A percentile compares a stretch with the other conserved stretches of the same genome.
Evolutionary conservation across 1,140 invertebrate genomes (phyloP).

Genomic region (Rhyzopertha dominica): DNA sequence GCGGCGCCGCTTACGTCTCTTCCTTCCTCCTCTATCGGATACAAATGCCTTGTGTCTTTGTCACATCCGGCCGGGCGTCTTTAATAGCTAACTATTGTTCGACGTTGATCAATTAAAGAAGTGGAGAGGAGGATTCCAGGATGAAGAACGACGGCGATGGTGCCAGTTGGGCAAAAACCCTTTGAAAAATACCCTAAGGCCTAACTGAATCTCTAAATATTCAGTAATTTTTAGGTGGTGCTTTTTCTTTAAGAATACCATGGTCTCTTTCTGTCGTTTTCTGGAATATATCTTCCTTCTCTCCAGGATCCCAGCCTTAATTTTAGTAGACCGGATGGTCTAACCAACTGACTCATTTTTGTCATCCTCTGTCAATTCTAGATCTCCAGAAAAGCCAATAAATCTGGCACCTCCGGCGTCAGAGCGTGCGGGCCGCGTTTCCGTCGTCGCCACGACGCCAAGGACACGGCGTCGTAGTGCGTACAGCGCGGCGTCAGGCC

Average conservation of each 20-base stretch:
- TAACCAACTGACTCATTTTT: neutral
- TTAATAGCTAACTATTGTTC: conserved; percentile 17
- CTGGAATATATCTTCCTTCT: no score
- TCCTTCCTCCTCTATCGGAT: conserved; percentile 36
- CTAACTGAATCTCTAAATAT: no score
- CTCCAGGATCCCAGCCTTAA: neutral
- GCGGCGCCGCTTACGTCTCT: neutral
- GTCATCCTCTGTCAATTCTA: neutral
- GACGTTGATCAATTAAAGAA: conserved; percentile 15
- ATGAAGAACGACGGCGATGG: no score
- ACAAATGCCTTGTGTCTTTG: conserved; percentile 40
- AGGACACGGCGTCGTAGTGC: conserved; percentile 4
- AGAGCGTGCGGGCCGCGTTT: conserved; percentile 6
- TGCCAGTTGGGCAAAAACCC: no score
- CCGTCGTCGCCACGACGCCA: conserved; percentile 9
- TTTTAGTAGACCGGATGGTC: neutral
- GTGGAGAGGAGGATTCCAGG: conserved; percentile 10
- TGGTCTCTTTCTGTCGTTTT: no score
- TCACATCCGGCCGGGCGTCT: conserved; percentile 39
- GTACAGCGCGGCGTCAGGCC: conserved; percentile 18
- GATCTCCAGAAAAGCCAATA: conserved; percentile 1
- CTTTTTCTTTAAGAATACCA: no score
- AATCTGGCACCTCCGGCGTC: neutral
- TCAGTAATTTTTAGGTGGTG: no score
- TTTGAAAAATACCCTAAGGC: no score